Base-by-base conservation (phyloP, 2,113 vertebrate genomes). In the Amphilophus citrinellus region DNA sequence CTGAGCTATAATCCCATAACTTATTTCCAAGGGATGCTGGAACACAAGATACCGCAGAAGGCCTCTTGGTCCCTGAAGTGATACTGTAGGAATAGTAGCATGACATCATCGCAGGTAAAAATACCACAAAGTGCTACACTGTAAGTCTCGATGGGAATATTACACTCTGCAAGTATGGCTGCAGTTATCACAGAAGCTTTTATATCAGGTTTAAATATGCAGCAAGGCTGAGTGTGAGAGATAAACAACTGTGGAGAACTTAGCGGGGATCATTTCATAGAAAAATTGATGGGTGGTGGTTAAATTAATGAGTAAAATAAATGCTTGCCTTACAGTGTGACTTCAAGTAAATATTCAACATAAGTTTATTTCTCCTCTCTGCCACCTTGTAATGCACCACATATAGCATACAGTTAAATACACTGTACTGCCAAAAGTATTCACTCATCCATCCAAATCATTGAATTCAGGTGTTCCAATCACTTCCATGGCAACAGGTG, bases 91-190 rank as follows among this genome's bases (percentile, higher is more conserved):
- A 88, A 84, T 61, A 65, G 71, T 37, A 42, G 58, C 7, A 77
- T 90, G 78, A 87, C 86, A 66, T 82, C 76, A 88, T 81, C 22
- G 3, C 83, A 60, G 80, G 71, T 83, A 86, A 87, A 91, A 93
- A 88, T 88, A 89, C 57, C 84, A 57, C 44, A 76, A 61, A 82
- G 80, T 61, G 37, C 50, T 17, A 56, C 60, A 59, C 77, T 71
- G 30, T 44, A 65, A 32, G 50, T 63, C 91, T 10, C 77, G 13
- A 0, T 30, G 80, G 78, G 65, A 18, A 83, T 47, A 84, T 88
- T 62, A 61, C 57, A 15, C 66, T 65, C 42, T 24, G 13, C 18
- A 89, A 42, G 44, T 76, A 32, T 30, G 63, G 53, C 71, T n/a
- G 44, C 27, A 56, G 50, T 50, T 61, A 62, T 57, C 39, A 66